A percentile compares a stretch with the other conserved stretches of the same genome.
These are phyloP conservation scores for Ceyx melanurus DNA, from an alignment of 2,113 vertebrate genomes.

Conservation along the genomic window DNA sequence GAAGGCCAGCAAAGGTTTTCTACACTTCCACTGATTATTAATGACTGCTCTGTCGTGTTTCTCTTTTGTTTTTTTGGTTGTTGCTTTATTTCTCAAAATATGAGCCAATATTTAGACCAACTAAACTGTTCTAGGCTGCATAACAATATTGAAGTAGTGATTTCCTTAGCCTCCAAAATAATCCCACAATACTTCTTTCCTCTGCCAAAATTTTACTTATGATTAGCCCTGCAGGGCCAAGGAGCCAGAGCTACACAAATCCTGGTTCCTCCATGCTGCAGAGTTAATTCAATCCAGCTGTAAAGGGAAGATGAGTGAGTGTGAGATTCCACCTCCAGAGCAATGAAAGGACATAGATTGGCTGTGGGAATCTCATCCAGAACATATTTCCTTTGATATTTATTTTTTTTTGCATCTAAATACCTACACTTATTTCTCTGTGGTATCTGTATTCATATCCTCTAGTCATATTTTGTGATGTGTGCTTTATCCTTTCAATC, in stretches of 20 bases:
- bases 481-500: not conserved
- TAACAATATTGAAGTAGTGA: not conserved
- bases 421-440: not conserved
- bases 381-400: not conserved
- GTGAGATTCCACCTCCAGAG: not conserved
- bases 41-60: not conserved
- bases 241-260: not conserved
- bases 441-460: not conserved
- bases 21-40: not conserved
- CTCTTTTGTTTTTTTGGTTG: not conserved
- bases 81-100: not conserved
- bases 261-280: not conserved
- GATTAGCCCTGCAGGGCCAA: not conserved
- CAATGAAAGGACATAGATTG: not conserved
- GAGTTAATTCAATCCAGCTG: not conserved
- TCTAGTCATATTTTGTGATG: not conserved
- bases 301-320: not conserved
- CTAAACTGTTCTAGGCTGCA: not conserved
- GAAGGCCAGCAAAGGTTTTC: not conserved
- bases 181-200: not conserved
- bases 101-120: not conserved
- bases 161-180: not conserved
- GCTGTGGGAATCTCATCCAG: not conserved
- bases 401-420: not conserved
- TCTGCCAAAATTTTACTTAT: not conserved